Evolutionary conservation across 1,140 invertebrate species (phyloP).

Genomic region (Elysia chlorotica): DNA sequence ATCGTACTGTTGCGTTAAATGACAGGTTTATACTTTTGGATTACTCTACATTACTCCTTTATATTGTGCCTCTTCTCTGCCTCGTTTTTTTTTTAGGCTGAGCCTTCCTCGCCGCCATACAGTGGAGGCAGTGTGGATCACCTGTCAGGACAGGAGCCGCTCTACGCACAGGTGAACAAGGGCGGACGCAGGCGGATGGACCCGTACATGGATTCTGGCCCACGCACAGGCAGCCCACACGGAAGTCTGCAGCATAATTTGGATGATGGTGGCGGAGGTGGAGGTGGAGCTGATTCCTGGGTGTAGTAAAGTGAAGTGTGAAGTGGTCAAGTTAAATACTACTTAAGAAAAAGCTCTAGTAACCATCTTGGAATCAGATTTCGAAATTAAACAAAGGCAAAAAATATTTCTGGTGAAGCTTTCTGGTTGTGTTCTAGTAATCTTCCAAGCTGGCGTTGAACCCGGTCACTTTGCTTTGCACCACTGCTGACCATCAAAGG

Average conservation of each 20-base stretch:
- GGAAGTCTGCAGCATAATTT: constrained; percentile 24
- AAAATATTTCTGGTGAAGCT: neutral
- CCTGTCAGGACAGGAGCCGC: constrained; percentile 32
- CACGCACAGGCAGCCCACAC: constrained; percentile 12
- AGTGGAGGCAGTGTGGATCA: neutral
- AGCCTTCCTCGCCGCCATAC: constrained; percentile 8
- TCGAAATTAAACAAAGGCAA: neutral
- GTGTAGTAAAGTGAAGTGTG: constrained; percentile 18
- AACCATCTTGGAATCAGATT: neutral
- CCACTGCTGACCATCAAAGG: too few relatives aligned
- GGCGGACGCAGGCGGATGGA: constrained; percentile 34
- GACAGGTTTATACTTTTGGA: neutral
- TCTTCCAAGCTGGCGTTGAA: neutral
- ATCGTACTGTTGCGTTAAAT: neutral
- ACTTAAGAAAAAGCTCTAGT: neutral
- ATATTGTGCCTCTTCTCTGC: neutral
- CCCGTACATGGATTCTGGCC: constrained; percentile 18
- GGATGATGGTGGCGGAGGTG: constrained; percentile 30
- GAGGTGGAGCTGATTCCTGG: constrained; percentile 50
- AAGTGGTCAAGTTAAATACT: neutral
- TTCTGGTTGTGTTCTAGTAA: neutral
- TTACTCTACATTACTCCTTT: neutral
- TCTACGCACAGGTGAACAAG: constrained; percentile 55
- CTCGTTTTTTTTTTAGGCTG: constrained; percentile 7
- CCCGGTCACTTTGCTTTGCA: neutral